Evolutionary conservation across 2,797 vertebrate species (phyloP).

Genomic region (Anguilla anguilla): DNA sequence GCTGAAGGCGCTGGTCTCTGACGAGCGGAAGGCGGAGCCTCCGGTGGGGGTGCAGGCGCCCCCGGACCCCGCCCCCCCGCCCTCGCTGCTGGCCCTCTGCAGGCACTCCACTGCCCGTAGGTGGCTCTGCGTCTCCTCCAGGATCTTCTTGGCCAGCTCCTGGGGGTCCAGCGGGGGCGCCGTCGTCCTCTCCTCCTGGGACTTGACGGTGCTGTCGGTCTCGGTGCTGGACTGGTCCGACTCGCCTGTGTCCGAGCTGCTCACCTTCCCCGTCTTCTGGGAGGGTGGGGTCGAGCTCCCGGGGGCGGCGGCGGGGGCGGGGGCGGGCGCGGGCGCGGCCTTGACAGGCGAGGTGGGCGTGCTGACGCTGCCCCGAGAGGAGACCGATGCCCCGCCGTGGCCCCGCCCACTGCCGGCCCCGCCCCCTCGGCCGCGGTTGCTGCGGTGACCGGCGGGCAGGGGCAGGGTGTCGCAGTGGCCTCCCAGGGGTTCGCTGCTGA

Average conservation of each 20-base stretch:
- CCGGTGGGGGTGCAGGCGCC: constrained; percentile 58
- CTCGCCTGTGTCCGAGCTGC: constrained; percentile 91
- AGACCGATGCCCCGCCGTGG: constrained; percentile 69
- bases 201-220: constrained; percentile 94
- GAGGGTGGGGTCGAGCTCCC: constrained; percentile 72
- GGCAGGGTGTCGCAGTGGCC: constrained; percentile 73
- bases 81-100: constrained; percentile 70
- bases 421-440: constrained; percentile 37
- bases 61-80: constrained; percentile 38
- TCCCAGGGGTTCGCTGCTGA: constrained; percentile 89
- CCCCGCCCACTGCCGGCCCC: constrained; percentile 61
- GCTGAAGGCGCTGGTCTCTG: constrained; percentile 93
- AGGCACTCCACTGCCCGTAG: constrained; percentile 89
- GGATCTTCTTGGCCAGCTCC: constrained; percentile 92
- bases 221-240: constrained; percentile 97
- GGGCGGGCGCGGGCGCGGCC: constrained; percentile 73
- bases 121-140: constrained; percentile 94
- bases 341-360: constrained; percentile 89
- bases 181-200: constrained; percentile 83
- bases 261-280: constrained; percentile 84
- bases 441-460: constrained; percentile 77
- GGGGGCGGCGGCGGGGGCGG: constrained; percentile 86
- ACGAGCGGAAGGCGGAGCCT: constrained; percentile 78
- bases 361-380: constrained; percentile 83
- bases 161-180: constrained; percentile 84